A percentile compares a stretch with the other conserved stretches of the same genome.
Conservation (phyloP, 1,140 invertebrate species). For the Drosophila grimshawi region DNA sequence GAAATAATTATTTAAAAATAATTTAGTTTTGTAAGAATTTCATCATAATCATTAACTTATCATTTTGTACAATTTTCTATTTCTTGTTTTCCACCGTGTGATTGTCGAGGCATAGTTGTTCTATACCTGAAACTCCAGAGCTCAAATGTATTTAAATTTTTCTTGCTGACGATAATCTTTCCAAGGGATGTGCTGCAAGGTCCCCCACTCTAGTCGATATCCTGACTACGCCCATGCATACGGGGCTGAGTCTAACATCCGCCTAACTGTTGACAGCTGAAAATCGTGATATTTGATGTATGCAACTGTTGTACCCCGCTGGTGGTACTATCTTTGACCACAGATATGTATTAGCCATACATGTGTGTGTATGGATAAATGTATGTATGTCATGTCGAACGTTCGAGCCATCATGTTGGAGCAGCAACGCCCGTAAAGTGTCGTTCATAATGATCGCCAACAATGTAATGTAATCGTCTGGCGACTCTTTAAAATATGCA, state of each 20-base stretch:
- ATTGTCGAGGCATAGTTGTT: too few species aligned
- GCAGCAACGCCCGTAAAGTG: conserved; percentile 67
- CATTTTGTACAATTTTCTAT: too few species aligned
- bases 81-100: too few species aligned
- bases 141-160: too few species aligned
- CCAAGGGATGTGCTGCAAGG: too few species aligned
- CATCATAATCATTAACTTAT: too few species aligned
- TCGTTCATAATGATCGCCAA: conserved; percentile 71
- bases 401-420: conserved; percentile 39
- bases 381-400: conserved; percentile 21
- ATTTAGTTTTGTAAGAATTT: too few species aligned
- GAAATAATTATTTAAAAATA: too few species aligned
- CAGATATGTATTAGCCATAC: neutral
- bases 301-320: conserved; percentile 8
- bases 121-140: too few species aligned
- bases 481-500: conserved; percentile 80
- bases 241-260: conserved; percentile 29
- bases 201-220: neutral
- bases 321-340: conserved; percentile 51
- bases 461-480: conserved; percentile 67
- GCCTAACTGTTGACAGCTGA: conserved; percentile 61
- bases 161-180: too few species aligned
- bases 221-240: neutral
- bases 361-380: neutral
- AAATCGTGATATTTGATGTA: conserved; percentile 80